These are phyloP conservation scores for Stenopsyche tienmushanensis DNA, from an alignment of 1,140 invertebrate genomes.

Conservation along the genomic window DNA sequence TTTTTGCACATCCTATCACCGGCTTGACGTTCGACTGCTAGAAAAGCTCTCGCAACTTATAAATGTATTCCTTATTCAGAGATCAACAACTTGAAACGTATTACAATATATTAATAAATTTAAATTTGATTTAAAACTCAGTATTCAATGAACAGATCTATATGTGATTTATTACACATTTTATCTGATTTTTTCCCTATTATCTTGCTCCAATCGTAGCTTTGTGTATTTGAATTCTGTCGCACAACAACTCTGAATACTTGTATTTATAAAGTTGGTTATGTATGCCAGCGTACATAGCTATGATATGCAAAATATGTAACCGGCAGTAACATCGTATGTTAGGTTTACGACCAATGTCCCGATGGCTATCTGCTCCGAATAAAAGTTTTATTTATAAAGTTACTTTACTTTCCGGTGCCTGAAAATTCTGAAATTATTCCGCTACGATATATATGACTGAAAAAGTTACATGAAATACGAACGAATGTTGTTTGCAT, in stretches of 20 bases:
- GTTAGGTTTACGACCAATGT: constrained; percentile 5
- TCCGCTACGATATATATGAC: constrained; percentile 26
- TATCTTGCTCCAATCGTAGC: no score
- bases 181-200: no score
- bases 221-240: no score
- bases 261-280: no score
- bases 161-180: no score
- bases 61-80: no score
- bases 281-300: no score
- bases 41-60: background rate
- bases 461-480: constrained; percentile 25
- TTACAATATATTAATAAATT: no score
- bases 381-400: constrained; percentile 35
- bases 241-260: no score
- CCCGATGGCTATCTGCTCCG: background rate
- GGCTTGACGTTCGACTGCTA: background rate
- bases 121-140: no score
- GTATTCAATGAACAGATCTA: no score
- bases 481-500: constrained; percentile 36
- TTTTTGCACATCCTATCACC: constrained; percentile 10
- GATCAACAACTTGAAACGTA: no score
- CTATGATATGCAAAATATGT: background rate
- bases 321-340: background rate
- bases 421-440: constrained; percentile 27
- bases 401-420: constrained; percentile 27